These are phyloP conservation scores for Pachycephus smyrnensis DNA, from an alignment of 2,888 invertebrate species.

Conservation along the genomic window DNA sequence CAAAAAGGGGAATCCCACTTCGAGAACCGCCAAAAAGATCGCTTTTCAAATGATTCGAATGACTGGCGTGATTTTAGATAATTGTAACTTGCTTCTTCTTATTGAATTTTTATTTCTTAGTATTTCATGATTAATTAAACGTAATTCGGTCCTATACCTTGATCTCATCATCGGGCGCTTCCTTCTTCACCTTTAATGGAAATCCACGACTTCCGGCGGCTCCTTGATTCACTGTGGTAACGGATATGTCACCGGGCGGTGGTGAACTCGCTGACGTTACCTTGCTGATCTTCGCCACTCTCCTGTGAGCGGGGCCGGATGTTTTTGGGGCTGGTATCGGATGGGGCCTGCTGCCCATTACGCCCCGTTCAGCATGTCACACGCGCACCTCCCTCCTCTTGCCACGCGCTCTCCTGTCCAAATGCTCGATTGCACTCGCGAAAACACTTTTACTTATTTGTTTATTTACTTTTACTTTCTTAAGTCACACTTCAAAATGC, in stretches of 20 bases:
- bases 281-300: conserved; percentile 7
- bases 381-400: not conserved
- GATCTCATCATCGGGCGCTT: conserved; percentile 80
- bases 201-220: conserved; percentile 1
- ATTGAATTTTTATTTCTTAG: not conserved
- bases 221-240: not conserved
- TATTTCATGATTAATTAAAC: not conserved
- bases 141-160: conserved; percentile 70
- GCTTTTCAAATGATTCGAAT: not conserved
- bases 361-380: conserved; percentile 1
- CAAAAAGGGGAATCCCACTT: not conserved
- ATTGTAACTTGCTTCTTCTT: not conserved
- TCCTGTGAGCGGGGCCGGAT: not conserved
- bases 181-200: conserved; percentile 73
- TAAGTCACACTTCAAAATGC: not conserved
- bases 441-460: not conserved
- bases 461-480: not conserved
- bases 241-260: not conserved
- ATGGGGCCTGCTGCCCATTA: conserved; percentile 24
- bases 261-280: conserved; percentile 7
- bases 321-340: conserved; percentile 1
- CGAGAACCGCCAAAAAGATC: not conserved
- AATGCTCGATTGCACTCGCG: not conserved
- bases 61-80: not conserved
- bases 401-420: not conserved